Evolutionary conservation across 1,140 invertebrate genomes (phyloP).

Genomic region (Microplitis demolitor): DNA sequence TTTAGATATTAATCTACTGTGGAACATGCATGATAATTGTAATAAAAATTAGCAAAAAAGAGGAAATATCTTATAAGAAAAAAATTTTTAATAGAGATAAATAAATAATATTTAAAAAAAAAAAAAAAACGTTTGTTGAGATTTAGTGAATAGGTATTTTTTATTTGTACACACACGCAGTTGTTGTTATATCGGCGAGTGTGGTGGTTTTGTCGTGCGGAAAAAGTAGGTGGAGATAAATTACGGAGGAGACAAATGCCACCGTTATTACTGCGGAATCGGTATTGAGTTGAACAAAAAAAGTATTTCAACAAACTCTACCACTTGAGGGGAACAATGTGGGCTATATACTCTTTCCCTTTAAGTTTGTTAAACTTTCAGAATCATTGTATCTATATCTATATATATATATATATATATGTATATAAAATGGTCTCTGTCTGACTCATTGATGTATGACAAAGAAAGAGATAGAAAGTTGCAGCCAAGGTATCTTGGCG

Average conservation of each 20-base stretch:
- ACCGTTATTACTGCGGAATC: conserved; percentile 52
- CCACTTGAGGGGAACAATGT: conserved; percentile 3
- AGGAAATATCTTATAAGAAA: too few species aligned
- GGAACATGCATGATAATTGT: too few species aligned
- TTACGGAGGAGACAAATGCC: conserved; percentile 55
- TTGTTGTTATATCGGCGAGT: not conserved
- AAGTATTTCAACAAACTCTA: not conserved
- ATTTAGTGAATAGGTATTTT: not conserved
- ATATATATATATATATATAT: not conserved
- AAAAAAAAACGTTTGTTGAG: not conserved
- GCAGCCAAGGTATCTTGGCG: not conserved
- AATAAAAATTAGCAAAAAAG: too few species aligned
- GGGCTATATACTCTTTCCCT: not conserved
- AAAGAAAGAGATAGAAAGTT: not conserved
- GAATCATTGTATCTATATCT: not conserved
- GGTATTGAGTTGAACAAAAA: conserved; percentile 50
- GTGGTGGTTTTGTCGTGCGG: not conserved
- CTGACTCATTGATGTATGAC: conserved; percentile 1
- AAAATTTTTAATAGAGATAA: too few species aligned
- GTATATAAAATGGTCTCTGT: not conserved
- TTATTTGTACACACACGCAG: not conserved
- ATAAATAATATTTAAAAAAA: not conserved
- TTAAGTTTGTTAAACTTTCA: not conserved
- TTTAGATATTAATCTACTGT: too few species aligned
- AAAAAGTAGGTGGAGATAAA: conserved; percentile 23